Base-by-base conservation (phyloP, 2,797 vertebrate species). In the Onychomys leucogaster region DNA sequence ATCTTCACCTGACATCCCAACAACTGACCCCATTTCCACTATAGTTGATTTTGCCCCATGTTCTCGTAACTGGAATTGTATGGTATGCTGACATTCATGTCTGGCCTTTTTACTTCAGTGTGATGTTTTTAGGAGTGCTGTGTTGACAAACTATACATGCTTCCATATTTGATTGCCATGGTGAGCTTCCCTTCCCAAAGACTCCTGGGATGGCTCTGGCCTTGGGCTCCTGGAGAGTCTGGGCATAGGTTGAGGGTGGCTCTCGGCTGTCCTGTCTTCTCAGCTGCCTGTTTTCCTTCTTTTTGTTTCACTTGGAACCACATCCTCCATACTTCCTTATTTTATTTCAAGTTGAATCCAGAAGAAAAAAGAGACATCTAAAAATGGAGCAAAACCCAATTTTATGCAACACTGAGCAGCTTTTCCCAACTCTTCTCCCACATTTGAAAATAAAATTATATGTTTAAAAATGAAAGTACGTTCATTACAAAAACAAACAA, bases 381-480 rank as follows among this genome's bases (percentile, higher is more conserved):
- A 49, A 11, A 80, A 2, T 65, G 86, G 34, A 77, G 37, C 16
- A 91, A 89, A 94, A 82, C 61, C 4, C 11, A 8, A 89, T 61
- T 93, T 93, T 71, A 43, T 67, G 85, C 63, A 59, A 89, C n/a
- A 90, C 46, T 29, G 46, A 77, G 23, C 34, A 29, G 41, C 19
- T 67, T 95, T 94, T 52, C 29, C 46, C 76, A 91, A 3, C 63
- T 89, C 32, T 43, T 49, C 34, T 8, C 21, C 13, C 23, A 32
- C 63, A 55, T 89, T 88, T 63, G 43, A 85, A 69, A 90, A 94
- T 88, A 75, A 87, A 94, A 91, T 17, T 76, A 81, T 2, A 59
- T 61, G 1, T 91, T 89, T 86, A 2, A 59, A 82, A 16, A 9
- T 25, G 37, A 59, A 81, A 4, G 57, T 34, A 6, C 67, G 5